Percentiles rank a stretch among this genome's conserved stretches.
These are phyloP conservation scores for Idaea dimidiata DNA, from an alignment of 2,888 invertebrate genomes.

Conservation along the genomic window DNA sequence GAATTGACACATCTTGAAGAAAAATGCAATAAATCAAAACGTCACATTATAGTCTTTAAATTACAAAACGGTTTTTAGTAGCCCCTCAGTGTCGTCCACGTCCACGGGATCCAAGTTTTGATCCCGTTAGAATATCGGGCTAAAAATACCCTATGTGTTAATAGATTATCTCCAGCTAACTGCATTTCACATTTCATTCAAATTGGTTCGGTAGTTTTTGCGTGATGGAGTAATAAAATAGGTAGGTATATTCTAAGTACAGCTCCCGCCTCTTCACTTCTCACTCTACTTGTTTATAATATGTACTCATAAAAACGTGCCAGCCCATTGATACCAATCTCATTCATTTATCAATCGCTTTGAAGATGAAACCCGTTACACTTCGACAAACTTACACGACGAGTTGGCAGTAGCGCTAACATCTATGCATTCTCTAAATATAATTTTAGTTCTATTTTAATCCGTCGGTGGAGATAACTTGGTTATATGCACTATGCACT, in stretches of 20 bases:
- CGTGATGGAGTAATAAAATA: slow-evolving; percentile 38
- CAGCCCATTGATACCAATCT: background rate
- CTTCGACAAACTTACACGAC: background rate
- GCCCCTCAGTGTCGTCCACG: too few relatives aligned
- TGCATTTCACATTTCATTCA: background rate
- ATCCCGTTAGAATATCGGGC: too few relatives aligned
- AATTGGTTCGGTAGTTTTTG: slow-evolving; percentile 36
- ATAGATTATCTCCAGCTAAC: too few relatives aligned
- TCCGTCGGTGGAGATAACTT: background rate
- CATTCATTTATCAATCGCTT: slow-evolving; percentile 1
- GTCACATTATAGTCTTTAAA: too few relatives aligned
- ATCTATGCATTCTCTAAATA: background rate
- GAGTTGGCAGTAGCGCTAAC: background rate
- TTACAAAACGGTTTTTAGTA: too few relatives aligned
- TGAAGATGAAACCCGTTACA: background rate
- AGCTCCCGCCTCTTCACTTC: background rate
- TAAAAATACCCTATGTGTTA: too few relatives aligned
- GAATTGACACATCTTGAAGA: too few relatives aligned
- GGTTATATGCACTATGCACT: background rate
- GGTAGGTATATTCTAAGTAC: background rate
- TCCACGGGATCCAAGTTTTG: too few relatives aligned
- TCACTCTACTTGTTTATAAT: background rate
- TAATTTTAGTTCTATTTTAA: background rate
- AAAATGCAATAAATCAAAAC: too few relatives aligned
- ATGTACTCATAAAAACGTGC: background rate